Base-by-base conservation (phyloP, 2,888 invertebrate species). In the Cepaea hortensis region DNA sequence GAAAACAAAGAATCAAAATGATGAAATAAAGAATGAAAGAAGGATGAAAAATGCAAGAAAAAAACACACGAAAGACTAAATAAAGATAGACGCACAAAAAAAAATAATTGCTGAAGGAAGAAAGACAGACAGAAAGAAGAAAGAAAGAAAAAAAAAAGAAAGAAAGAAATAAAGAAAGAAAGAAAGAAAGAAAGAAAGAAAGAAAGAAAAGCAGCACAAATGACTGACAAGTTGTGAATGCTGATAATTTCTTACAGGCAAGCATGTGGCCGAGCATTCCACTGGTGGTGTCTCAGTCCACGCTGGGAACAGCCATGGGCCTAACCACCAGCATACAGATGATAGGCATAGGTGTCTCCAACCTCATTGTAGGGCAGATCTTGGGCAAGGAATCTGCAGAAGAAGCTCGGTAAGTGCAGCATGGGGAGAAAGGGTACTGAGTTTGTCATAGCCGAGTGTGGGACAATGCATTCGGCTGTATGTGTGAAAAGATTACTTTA, bases 251-350 rank as follows among this genome's bases (percentile, higher is more conserved):
- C 76, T 89, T 90, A 13, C 90, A 94, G 94, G 93, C 94, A 11
- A 93, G 94, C 87, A 91, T 94, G 93, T 94, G 94, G 94, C 94
- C 94, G 0, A 94, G 94, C 72, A 94, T 95, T 65, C 94, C 94
- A 0, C 91, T 95, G 70, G 94, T 95, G 61, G 94, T 94, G 13
- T 91, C 90, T 76, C 94, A 93, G 89, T 92, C 94, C 6, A 94
- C 94, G 3, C 89, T 95, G n/a, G 95, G 95, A 9, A 94, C 94
- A 76, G 95, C 95, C 73, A 94, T 94, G 93, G 95, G 95, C 3
- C 88, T 94, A 6, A 94, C 94, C n/a, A 94, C 94, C 61, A 94
- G 94, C 75, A 90, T 94, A 79, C 94, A 95, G 91, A 94, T 94
- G 94, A 92, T 95, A 87, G 95, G 95, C n/a, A 93, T 94, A 84